Conservation (phyloP, 1,140 invertebrate species). For the Oppia nitens region DNA sequence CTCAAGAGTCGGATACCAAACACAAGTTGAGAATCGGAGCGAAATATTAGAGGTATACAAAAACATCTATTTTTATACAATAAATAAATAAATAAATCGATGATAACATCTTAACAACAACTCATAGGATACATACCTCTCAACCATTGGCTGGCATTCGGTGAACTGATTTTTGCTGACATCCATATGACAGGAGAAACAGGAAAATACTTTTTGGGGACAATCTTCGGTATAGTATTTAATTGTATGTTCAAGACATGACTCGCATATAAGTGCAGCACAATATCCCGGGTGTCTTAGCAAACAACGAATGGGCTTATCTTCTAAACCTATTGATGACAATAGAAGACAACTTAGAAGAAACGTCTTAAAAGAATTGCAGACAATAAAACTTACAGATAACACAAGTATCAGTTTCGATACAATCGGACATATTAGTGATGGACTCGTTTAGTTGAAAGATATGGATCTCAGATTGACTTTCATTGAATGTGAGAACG, state of each 20-base stretch:
- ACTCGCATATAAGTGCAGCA: background rate
- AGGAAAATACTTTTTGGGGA: constrained; percentile 19
- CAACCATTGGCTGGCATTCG: constrained; percentile 35
- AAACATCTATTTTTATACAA: background rate
- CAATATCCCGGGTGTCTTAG: background rate
- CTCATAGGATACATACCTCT: background rate
- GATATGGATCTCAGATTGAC: background rate
- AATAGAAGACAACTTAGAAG: background rate
- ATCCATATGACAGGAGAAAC: constrained; percentile 33
- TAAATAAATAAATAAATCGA: background rate
- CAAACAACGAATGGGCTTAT: background rate
- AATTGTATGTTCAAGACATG: background rate
- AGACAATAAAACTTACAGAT: constrained; percentile 29
- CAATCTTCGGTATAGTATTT: background rate
- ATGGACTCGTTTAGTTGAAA: background rate
- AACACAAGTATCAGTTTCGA: constrained; percentile 24
- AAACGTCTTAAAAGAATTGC: background rate
- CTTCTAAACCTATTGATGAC: background rate
- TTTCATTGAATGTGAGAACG: constrained; percentile 25
- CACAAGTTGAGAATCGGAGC: background rate
- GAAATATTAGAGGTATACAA: background rate
- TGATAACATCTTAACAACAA: background rate
- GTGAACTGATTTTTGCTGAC: constrained; percentile 41
- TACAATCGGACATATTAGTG: constrained; percentile 15
- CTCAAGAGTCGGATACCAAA: background rate